Evolutionary conservation across 2,888 invertebrate species (phyloP).

Genomic region (Dasysyrphus tricinctus): DNA sequence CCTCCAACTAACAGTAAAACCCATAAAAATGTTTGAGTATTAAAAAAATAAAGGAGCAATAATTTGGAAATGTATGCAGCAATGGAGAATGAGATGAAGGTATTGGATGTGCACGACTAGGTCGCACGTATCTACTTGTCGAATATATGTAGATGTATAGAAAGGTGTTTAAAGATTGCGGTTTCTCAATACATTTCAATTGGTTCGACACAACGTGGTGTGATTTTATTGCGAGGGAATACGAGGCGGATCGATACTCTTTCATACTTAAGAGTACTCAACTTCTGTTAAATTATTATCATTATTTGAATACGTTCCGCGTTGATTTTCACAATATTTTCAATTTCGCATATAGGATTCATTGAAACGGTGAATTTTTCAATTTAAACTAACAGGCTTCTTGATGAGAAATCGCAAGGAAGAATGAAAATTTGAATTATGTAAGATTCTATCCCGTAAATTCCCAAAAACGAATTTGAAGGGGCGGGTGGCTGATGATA

Average conservation of each 20-base stretch:
- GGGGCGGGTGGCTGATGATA: no score
- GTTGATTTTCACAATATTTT: no score
- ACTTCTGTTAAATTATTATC: no score
- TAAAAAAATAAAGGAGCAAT: conserved; percentile 10
- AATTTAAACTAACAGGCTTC: no score
- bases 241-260: neutral
- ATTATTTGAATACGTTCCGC: no score
- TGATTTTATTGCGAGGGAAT: neutral
- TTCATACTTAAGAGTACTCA: no score
- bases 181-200: neutral
- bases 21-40: conserved; percentile 26
- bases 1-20: conserved; percentile 32
- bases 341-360: no score
- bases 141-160: neutral
- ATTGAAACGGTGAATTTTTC: no score
- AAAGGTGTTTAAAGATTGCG: neutral
- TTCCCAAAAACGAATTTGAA: no score
- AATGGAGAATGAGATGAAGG: neutral
- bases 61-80: neutral
- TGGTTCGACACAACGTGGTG: neutral
- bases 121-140: neutral
- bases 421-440: no score
- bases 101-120: conserved; percentile 22
- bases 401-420: no score
- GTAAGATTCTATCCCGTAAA: no score